These are phyloP conservation scores for Eupithecia dodoneata DNA, from an alignment of 2,888 invertebrate genomes.

Conservation along the genomic window DNA sequence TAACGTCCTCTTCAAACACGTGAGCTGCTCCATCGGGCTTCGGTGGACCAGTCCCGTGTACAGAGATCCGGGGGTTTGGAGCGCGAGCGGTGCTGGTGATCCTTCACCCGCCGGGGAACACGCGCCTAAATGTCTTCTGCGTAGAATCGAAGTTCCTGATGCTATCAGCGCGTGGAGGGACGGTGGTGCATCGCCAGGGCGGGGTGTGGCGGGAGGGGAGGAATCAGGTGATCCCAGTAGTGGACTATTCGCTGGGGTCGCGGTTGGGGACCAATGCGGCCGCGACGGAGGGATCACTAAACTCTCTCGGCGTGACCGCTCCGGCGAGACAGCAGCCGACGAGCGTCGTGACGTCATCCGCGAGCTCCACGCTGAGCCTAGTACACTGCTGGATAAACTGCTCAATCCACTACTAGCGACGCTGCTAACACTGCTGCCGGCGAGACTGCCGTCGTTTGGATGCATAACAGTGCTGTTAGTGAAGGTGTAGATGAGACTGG, in stretches of 20 bases:
- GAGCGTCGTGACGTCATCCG: constrained; percentile 84
- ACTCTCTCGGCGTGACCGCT: constrained; percentile 90
- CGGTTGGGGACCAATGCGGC: constrained; percentile 91
- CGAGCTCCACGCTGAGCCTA: constrained; percentile 87
- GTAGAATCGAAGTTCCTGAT: constrained; percentile 75
- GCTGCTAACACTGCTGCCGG: constrained; percentile 87
- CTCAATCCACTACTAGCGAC: constrained; percentile 85
- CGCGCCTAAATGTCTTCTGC: constrained; percentile 82
- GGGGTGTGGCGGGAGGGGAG: constrained; percentile 85
- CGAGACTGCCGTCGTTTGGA: constrained; percentile 92
- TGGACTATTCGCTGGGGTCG: constrained; percentile 95
- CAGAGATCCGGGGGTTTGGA: constrained; percentile 85
- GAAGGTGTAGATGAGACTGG: constrained; percentile 92
- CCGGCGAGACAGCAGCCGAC: constrained; percentile 80
- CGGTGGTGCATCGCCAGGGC: constrained; percentile 85
- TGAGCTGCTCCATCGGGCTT: constrained; percentile 92
- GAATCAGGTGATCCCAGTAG: constrained; percentile 85
- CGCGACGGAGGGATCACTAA: constrained; percentile 89
- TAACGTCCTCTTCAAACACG: constrained; percentile 86
- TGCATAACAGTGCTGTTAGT: constrained; percentile 96
- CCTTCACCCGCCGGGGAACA: constrained; percentile 84
- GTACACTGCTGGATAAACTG: constrained; percentile 77
- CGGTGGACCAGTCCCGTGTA: constrained; percentile 86
- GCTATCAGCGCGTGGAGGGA: constrained; percentile 82
- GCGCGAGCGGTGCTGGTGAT: constrained; percentile 86